Percentiles rank a stretch among this genome's conserved stretches.
Conservation (phyloP, 92 coral and sea anemone genomes). For the Metridium senile region DNA sequence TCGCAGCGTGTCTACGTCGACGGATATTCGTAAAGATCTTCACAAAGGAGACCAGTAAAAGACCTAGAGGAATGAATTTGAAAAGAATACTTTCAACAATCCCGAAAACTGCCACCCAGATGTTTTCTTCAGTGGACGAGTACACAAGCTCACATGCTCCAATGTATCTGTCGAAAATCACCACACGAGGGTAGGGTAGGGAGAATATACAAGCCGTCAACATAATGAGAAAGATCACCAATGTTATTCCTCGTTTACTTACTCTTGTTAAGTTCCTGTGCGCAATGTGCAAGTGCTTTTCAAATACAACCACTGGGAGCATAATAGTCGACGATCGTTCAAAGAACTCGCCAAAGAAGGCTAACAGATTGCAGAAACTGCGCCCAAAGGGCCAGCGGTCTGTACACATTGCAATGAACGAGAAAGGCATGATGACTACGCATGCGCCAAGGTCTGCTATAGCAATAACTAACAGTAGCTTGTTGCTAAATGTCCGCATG, state of each 20-base stretch:
- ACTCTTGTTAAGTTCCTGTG: neutral
- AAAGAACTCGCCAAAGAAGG: constrained; percentile 29
- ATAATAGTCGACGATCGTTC: constrained; percentile 10
- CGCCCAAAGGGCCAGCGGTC: constrained; percentile 27
- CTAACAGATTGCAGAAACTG: neutral
- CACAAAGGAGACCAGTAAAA: constrained; percentile 11
- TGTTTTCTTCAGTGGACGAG: neutral
- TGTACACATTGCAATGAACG: constrained; percentile 11
- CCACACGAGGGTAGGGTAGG: constrained; percentile 13
- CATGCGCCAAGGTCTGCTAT: constrained; percentile 32
- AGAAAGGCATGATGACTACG: constrained; percentile 19
- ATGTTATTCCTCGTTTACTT: neutral
- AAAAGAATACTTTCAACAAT: constrained; percentile 9
- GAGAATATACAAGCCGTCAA: constrained; percentile 16
- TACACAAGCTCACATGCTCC: constrained; percentile 14
- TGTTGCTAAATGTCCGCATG: constrained; percentile 34
- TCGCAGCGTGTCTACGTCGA: neutral
- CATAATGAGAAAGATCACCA: constrained; percentile 1
- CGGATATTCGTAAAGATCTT: constrained; percentile 12
- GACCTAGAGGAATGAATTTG: constrained; percentile 3
- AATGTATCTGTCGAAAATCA: neutral
- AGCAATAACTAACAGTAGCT: constrained; percentile 19
- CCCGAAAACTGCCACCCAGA: neutral
- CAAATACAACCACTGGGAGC: constrained; percentile 17
- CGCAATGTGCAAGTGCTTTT: constrained; percentile 18